A percentile compares a stretch with the other conserved stretches of the same genome.
Conservation (phyloP, 2,888 invertebrate genomes). For the Eupelmus urozonus region DNA sequence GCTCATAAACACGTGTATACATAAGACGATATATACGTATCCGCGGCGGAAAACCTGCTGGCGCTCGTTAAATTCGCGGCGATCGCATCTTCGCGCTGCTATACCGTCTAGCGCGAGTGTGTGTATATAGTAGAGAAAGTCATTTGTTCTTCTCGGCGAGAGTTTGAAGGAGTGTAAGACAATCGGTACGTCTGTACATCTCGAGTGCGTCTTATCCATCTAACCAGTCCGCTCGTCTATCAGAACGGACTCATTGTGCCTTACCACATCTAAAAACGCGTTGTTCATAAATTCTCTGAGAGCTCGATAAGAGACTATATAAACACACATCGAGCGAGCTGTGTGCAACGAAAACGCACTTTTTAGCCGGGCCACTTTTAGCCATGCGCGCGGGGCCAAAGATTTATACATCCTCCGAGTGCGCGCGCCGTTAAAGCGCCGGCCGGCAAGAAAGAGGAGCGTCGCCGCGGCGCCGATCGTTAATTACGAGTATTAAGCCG, state of each 20-base stretch:
- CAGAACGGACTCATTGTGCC: too few relatives aligned
- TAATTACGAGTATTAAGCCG: constrained; percentile 54
- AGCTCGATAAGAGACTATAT: too few relatives aligned
- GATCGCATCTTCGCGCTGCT: constrained; percentile 33
- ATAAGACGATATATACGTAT: too few relatives aligned
- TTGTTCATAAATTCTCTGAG: too few relatives aligned
- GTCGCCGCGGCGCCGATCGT: constrained; percentile 52
- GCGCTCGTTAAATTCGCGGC: constrained; percentile 32
- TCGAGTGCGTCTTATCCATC: background rate
- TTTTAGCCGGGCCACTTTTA: too few relatives aligned
- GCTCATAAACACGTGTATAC: constrained; percentile 28
- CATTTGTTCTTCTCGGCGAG: background rate
- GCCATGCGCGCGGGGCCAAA: background rate
- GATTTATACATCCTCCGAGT: background rate
- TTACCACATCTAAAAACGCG: too few relatives aligned
- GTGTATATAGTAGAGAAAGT: background rate
- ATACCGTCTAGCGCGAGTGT: background rate
- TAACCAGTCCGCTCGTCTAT: too few relatives aligned
- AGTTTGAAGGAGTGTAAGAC: background rate
- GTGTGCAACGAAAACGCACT: too few relatives aligned
- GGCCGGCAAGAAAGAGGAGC: constrained; percentile 57
- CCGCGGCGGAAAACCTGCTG: too few relatives aligned
- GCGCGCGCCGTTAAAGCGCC: background rate
- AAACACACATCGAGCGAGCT: too few relatives aligned
- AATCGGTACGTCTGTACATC: background rate